These are phyloP conservation scores for Callochromis pleurospilus DNA, from an alignment of 2,113 vertebrate species.

Conservation along the genomic window DNA sequence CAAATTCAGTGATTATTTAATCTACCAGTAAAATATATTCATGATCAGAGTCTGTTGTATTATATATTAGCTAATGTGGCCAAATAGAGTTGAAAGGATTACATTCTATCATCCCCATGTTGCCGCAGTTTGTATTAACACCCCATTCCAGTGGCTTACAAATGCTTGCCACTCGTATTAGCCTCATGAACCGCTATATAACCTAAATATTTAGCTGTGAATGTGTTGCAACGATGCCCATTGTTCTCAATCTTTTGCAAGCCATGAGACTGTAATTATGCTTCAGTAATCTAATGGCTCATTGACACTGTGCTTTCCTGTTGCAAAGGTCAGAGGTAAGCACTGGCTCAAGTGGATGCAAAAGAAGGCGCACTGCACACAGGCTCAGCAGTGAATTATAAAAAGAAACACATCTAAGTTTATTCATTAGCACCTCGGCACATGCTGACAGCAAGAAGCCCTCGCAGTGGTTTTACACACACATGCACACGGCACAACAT, in stretches of 20 bases:
- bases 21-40: background rate
- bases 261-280: background rate
- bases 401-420: background rate
- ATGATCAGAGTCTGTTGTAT: background rate
- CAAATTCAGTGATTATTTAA: background rate
- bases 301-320: background rate
- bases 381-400: background rate
- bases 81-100: background rate
- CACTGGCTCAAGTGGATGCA: background rate
- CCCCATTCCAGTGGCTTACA: background rate
- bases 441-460: background rate
- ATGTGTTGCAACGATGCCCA: background rate
- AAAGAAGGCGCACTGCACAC: background rate
- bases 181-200: background rate
- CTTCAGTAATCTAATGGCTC: background rate
- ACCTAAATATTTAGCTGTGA: background rate
- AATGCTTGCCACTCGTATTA: background rate
- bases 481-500: background rate
- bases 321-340: slow-evolving; percentile 1
- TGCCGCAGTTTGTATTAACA: background rate
- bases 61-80: background rate
- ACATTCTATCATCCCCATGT: background rate
- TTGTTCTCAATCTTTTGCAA: slow-evolving; percentile 2
- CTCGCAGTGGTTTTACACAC: background rate
- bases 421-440: background rate